These are phyloP conservation scores for Lepilemur septentrionalis DNA, from an alignment of 2,797 vertebrate species.

Conservation along the genomic window DNA sequence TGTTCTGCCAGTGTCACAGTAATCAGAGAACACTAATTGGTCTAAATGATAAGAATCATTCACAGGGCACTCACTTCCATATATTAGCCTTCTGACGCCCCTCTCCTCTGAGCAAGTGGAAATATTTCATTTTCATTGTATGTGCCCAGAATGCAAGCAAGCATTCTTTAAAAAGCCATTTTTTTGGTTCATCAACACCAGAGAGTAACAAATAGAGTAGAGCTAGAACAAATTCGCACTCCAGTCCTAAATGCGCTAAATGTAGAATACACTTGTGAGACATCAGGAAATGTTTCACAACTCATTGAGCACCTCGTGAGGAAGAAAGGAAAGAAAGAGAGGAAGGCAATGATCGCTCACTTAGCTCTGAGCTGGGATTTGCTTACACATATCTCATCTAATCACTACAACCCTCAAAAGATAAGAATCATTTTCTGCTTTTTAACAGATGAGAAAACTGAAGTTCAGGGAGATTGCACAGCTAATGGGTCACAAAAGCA, in stretches of 20 bases:
- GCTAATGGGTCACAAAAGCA: not conserved
- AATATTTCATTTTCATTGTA: slow-evolving; percentile 31
- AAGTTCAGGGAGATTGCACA: not conserved
- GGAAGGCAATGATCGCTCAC: not conserved
- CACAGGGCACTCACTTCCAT: slow-evolving; percentile 66
- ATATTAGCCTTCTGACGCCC: slow-evolving; percentile 64
- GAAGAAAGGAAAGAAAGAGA: not conserved
- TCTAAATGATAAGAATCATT: slow-evolving; percentile 76
- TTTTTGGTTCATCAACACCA: not conserved
- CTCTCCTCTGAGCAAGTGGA: slow-evolving; percentile 14
- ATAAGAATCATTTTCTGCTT: not conserved
- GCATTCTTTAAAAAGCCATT: not conserved
- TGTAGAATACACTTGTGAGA: not conserved
- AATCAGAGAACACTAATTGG: slow-evolving; percentile 82
- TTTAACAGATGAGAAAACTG: slow-evolving; percentile 13
- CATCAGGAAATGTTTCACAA: not conserved
- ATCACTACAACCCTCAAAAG: not conserved
- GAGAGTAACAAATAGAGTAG: not conserved
- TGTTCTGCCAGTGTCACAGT: slow-evolving; percentile 72
- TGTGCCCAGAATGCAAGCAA: slow-evolving; percentile 16
- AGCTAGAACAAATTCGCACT: not conserved
- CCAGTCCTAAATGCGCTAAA: not conserved
- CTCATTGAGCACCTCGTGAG: not conserved
- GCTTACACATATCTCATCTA: not conserved
- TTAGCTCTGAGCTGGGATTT: not conserved